Evolutionary conservation across 2,113 vertebrate genomes (phyloP), one percentile per base, ranked within the genome.

Genomic region (Myrmecobius fasciatus): DNA sequence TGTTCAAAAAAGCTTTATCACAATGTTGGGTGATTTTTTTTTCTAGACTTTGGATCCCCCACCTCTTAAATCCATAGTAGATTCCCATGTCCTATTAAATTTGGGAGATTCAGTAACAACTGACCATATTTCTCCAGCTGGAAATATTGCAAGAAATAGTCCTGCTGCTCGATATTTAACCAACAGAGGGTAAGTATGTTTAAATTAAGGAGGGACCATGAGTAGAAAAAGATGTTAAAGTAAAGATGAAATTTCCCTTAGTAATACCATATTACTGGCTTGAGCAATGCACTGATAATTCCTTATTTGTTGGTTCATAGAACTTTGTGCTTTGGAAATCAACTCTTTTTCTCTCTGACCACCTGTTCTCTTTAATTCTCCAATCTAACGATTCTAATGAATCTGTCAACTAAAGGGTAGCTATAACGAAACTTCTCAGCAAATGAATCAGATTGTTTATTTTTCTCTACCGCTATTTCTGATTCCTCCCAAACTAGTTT

Each of bases 111-210:
- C 99, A 0, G 99, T 99, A 94, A 99, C 99, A 89, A 99, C 99
- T 0, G 99, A 99, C 97, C 99, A 99, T 98, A 99, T 99, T 95
- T 99, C 99, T 91, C 99, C 99, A 47, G 99, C 99, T 25, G 99
- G 99, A 91, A 99, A 99, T 98, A 99, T 99, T 48, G 99, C 99
- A 94, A 99, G 99, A 95, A 99, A 98, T 97, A 99, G 99, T 97
- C 95, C 99, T 53, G 99, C 99, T 51, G 99, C 99, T 22, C 99
- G 99, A 92, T 99, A 99, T 94, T 98, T 99, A 95, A 99, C 99
- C 31, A 98, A 92, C 97, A 99, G 98, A 97, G 99, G 99, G 99
- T 99, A 97, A 98, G 99, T 89, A 17, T 49, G 43, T 92, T 20
- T 4, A 8, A 94, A 46, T 47, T 0, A 0, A 2, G 67, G 48